Evolutionary conservation across 2,888 invertebrate genomes (phyloP).

Genomic region (Rhagophthalmus giganteus): DNA sequence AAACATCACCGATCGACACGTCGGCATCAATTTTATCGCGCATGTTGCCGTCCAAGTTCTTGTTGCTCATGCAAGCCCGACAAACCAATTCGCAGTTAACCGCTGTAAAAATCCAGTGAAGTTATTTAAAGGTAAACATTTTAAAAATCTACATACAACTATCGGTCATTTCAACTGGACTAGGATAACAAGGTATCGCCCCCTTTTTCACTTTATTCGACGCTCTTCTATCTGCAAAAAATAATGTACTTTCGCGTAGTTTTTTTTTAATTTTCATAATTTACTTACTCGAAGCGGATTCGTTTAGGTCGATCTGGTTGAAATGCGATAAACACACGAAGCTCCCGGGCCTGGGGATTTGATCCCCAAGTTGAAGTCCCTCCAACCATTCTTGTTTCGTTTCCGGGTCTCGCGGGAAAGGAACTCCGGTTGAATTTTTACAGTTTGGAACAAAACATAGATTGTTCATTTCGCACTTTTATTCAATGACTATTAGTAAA

Average conservation of each 20-base stretch:
- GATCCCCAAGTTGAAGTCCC: conserved; percentile 37
- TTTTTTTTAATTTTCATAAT: too few species aligned
- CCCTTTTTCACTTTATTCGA: conserved; percentile 9
- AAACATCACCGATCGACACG: conserved; percentile 28
- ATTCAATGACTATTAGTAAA: conserved; percentile 15
- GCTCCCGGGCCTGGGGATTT: conserved; percentile 32
- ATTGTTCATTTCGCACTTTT: conserved; percentile 26
- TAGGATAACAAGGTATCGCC: conserved; percentile 4
- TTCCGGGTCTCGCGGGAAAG: conserved; percentile 43
- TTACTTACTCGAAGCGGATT: too few species aligned
- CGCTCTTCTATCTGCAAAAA: conserved; percentile 10
- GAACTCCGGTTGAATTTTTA: conserved; percentile 42
- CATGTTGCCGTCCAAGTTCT: conserved; percentile 5
- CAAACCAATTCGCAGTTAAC: conserved; percentile 12
- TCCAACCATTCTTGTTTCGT: conserved; percentile 42
- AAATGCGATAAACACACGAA: conserved; percentile 49
- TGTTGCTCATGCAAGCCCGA: conserved; percentile 10
- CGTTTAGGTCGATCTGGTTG: conserved; percentile 14
- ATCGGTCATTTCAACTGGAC: background rate
- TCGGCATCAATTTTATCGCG: conserved; percentile 16
- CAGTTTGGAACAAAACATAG: conserved; percentile 48
- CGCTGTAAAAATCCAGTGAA: too few species aligned
- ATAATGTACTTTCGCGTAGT: too few species aligned
- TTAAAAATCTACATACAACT: too few species aligned
- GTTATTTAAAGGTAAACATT: too few species aligned